Percentiles rank a stretch among this genome's conserved stretches.
Evolutionary conservation across 2,113 vertebrate genomes (phyloP).

Genomic region (Hydrolagus affinis): DNA sequence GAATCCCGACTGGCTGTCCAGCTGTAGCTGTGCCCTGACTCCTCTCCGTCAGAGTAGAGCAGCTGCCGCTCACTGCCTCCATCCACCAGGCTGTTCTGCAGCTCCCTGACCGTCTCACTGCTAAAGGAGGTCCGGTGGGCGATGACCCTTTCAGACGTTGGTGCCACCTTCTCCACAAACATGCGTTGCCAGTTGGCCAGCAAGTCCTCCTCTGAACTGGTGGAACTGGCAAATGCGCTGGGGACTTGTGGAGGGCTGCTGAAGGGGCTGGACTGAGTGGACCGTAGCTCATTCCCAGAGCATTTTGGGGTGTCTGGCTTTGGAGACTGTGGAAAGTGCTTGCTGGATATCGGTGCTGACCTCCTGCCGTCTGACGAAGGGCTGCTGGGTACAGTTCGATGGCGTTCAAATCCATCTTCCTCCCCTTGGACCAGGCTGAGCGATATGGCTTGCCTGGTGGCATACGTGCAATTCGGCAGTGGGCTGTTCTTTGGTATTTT

Average conservation of each 20-base stretch:
- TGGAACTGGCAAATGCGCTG: conserved; percentile 72
- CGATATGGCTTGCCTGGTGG: conserved; percentile 91
- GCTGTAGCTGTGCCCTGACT: conserved; percentile 60
- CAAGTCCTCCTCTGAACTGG: conserved; percentile 85
- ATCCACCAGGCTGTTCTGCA: conserved; percentile 56
- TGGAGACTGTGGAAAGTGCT: background rate
- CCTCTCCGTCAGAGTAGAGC: conserved; percentile 66
- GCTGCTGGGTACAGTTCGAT: conserved; percentile 55
- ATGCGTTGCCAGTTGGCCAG: conserved; percentile 88
- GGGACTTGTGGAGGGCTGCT: conserved; percentile 63
- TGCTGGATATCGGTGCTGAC: conserved; percentile 40
- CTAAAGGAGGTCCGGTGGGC: conserved; percentile 74
- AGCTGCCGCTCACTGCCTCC: conserved; percentile 34
- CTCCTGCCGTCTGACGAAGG: conserved; percentile 55
- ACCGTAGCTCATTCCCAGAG: conserved; percentile 42
- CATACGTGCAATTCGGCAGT: conserved; percentile 91
- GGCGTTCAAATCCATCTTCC: conserved; percentile 54
- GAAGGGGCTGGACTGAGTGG: conserved; percentile 73
- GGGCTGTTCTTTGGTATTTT: conserved; percentile 92
- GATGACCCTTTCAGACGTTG: conserved; percentile 54
- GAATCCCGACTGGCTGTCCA: conserved; percentile 73
- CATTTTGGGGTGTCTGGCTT: background rate
- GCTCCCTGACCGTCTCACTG: conserved; percentile 64
- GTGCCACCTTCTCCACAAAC: conserved; percentile 82
- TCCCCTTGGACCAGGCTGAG: conserved; percentile 79